A percentile compares a stretch with the other conserved stretches of the same genome.
Evolutionary conservation across 1,140 invertebrate genomes (phyloP).

Genomic region (Acyrthosiphon pisum): DNA sequence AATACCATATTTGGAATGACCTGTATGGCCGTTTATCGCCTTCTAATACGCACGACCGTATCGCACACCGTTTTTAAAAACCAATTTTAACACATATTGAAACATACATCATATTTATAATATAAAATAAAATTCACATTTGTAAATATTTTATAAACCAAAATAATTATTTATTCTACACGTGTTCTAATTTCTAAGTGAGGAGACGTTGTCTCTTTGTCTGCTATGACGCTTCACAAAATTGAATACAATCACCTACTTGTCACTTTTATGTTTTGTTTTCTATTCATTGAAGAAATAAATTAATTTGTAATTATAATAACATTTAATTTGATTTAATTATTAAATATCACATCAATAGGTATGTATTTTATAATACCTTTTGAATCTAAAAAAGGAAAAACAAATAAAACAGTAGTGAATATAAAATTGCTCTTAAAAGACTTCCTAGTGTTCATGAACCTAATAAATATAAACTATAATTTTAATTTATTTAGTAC

Average conservation of each 20-base stretch:
- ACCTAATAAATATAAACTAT: neutral
- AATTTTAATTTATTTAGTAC: slow-evolving; percentile 3
- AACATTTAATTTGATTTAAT: neutral
- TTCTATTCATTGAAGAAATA: neutral
- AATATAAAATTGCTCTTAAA: neutral
- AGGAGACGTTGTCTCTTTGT: too few species aligned
- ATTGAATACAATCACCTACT: neutral
- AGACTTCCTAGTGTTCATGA: neutral
- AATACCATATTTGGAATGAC: too few species aligned
- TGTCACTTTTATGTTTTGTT: neutral
- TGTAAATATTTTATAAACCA: too few species aligned
- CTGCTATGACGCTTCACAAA: too few species aligned
- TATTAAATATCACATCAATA: neutral
- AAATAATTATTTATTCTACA: too few species aligned
- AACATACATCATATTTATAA: too few species aligned
- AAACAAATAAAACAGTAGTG: neutral
- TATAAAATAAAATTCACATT: too few species aligned
- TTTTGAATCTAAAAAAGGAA: neutral
- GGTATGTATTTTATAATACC: neutral
- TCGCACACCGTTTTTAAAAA: too few species aligned
- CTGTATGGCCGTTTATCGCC: too few species aligned
- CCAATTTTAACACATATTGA: too few species aligned
- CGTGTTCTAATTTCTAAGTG: too few species aligned
- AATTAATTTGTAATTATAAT: neutral
- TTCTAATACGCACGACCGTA: too few species aligned